Evolutionary conservation across 2,888 invertebrate genomes (phyloP).

Genomic region (Conistra vaccinii): DNA sequence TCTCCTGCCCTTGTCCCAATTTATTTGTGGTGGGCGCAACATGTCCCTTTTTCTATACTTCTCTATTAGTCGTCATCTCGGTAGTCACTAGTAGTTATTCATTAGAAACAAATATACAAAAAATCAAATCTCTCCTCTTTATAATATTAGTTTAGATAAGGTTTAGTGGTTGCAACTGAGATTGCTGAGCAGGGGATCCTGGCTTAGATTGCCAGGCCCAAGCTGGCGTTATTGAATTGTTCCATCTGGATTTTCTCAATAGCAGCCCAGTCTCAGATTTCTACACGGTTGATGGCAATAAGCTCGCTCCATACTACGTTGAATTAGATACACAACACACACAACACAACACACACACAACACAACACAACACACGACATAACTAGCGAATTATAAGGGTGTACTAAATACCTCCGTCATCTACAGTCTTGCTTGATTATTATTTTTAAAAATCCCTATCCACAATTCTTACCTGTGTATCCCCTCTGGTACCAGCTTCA

Average conservation of each 20-base stretch:
- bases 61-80: too few relatives aligned
- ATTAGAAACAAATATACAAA: too few relatives aligned
- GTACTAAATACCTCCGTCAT: background rate
- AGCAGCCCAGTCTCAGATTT: background rate
- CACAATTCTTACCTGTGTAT: conserved; percentile 68
- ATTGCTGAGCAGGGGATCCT: background rate
- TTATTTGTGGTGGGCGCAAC: too few relatives aligned
- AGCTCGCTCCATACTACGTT: too few relatives aligned
- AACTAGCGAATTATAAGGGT: background rate
- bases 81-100: too few relatives aligned
- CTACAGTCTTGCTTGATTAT: background rate
- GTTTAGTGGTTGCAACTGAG: background rate
- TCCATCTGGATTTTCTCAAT: background rate
- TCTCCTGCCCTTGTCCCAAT: too few relatives aligned
- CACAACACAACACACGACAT: too few relatives aligned
- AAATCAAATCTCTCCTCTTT: too few relatives aligned
- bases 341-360: too few relatives aligned
- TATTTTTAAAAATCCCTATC: background rate
- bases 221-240: background rate
- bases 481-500: conserved; percentile 78
- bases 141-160: too few relatives aligned
- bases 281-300: background rate
- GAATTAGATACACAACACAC: background rate
- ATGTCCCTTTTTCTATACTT: too few relatives aligned
- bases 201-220: background rate